Conservation (phyloP, 2,797 vertebrate genomes). For the Acestrorhynchus altus region DNA sequence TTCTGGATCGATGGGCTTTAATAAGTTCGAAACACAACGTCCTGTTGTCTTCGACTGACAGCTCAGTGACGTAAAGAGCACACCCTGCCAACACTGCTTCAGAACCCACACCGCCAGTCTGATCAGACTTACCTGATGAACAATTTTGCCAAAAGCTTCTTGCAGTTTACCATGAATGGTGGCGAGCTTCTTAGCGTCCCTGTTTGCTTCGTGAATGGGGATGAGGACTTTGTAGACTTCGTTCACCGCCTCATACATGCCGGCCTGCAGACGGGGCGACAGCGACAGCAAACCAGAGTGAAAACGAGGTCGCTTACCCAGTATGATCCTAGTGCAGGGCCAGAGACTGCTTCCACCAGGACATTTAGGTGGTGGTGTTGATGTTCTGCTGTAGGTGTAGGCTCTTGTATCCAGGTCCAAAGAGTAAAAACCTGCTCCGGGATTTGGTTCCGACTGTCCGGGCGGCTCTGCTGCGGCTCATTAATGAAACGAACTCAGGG, state of each 20-base stretch:
- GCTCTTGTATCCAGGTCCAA: too few species aligned
- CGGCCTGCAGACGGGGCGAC: slow-evolving; percentile 83
- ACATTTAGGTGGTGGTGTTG: background rate
- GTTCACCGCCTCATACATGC: slow-evolving; percentile 99
- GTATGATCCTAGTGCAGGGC: background rate
- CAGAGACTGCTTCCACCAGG: background rate
- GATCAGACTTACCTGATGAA: slow-evolving; percentile 92
- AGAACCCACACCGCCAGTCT: background rate
- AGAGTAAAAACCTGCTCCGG: too few species aligned
- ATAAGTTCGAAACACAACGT: slow-evolving; percentile 33
- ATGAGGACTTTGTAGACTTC: slow-evolving; percentile 99
- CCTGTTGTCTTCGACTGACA: slow-evolving; percentile 37
- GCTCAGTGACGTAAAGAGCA: background rate
- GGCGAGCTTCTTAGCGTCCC: slow-evolving; percentile 96
- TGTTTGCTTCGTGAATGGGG: slow-evolving; percentile 96
- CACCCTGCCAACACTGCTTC: background rate
- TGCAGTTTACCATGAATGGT: slow-evolving; percentile 99
- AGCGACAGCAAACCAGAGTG: slow-evolving; percentile 29
- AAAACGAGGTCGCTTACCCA: slow-evolving; percentile 1
- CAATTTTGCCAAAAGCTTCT: slow-evolving; percentile 99
- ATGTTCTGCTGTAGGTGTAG: background rate
- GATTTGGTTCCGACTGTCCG: too few species aligned
- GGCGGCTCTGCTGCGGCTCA: too few species aligned
- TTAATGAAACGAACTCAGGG: too few species aligned
- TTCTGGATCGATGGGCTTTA: background rate